Percentiles rank a stretch among this genome's conserved stretches.
Conservation (phyloP, 1,140 invertebrate genomes). For the Galleria mellonella region DNA sequence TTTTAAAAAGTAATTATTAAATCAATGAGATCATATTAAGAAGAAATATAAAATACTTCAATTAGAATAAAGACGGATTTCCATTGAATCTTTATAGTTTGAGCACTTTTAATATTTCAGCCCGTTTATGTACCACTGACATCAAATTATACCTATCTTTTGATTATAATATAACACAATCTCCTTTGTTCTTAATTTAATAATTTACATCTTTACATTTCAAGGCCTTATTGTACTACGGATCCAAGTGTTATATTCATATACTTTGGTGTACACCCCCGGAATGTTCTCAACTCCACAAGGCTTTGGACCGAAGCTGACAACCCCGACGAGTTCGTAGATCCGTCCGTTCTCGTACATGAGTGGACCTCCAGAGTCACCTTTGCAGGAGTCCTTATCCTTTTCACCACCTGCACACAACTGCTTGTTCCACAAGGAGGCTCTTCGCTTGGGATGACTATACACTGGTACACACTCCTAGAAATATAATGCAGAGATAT, state of each 20-base stretch:
- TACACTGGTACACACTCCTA: slow-evolving; percentile 73
- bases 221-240: slow-evolving; percentile 35
- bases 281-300: slow-evolving; percentile 75
- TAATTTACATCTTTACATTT: neutral
- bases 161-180: neutral
- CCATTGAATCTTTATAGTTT: no score
- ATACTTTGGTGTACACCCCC: slow-evolving; percentile 78
- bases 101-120: no score
- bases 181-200: neutral
- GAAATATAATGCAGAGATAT: neutral
- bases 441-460: slow-evolving; percentile 24
- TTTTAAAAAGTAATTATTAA: no score
- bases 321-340: slow-evolving; percentile 69
- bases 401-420: slow-evolving; percentile 47
- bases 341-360: slow-evolving; percentile 60
- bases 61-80: no score
- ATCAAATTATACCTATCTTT: no score
- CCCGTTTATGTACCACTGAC: no score
- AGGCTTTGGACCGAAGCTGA: slow-evolving; percentile 76
- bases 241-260: slow-evolving; percentile 75
- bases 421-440: slow-evolving; percentile 45
- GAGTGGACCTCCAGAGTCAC: slow-evolving; percentile 76
- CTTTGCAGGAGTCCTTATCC: slow-evolving; percentile 57
- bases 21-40: no score
- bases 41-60: no score